Evolutionary conservation across 2,888 invertebrate genomes (phyloP).

Genomic region (Sthenelais limicola): DNA sequence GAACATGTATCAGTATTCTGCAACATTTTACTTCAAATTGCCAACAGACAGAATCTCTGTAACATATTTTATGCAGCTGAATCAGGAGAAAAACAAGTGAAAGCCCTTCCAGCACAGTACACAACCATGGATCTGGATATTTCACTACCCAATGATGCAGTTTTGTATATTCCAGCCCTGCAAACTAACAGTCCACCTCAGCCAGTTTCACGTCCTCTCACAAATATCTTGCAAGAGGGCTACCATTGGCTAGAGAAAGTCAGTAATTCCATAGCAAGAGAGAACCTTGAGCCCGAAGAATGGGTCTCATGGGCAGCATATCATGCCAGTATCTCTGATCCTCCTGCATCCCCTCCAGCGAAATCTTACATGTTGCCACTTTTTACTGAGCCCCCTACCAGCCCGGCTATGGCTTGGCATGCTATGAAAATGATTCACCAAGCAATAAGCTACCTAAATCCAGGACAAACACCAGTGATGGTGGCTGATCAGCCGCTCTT

Average conservation of each 20-base stretch:
- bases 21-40: conserved; percentile 9
- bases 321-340: not conserved
- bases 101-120: not conserved
- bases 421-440: conserved; percentile 33
- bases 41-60: too few relatives aligned
- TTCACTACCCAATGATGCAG: not conserved
- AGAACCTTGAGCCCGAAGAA: conserved; percentile 19
- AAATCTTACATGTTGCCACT: conserved; percentile 4
- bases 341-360: not conserved
- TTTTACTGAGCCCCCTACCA: not conserved
- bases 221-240: too few relatives aligned
- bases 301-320: conserved; percentile 20
- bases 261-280: not conserved
- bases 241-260: conserved; percentile 4
- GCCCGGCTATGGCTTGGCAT: conserved; percentile 19
- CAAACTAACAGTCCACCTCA: not conserved
- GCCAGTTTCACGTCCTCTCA: not conserved
- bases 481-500: conserved; percentile 42
- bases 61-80: conserved; percentile 3
- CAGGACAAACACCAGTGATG: conserved; percentile 31
- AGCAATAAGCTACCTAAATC: conserved; percentile 27
- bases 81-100: not conserved
- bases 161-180: not conserved
- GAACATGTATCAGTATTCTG: conserved; percentile 33
- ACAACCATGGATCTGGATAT: not conserved